These are phyloP conservation scores for Triplophysa yarkandensis DNA, from an alignment of 2,797 vertebrate genomes.

Conservation along the genomic window DNA sequence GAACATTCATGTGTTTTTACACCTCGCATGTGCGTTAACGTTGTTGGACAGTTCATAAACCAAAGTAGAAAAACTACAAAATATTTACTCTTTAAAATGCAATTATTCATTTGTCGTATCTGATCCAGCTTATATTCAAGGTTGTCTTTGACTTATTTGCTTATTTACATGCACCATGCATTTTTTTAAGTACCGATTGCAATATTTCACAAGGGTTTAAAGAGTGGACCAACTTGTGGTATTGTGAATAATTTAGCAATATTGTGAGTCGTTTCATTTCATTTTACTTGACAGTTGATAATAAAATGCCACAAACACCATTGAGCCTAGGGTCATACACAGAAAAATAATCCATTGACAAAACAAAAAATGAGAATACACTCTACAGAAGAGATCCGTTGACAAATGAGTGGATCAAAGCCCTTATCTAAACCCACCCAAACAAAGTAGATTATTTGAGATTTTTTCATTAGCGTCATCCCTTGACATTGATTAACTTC, in stretches of 20 bases:
- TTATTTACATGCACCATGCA: too few relatives aligned
- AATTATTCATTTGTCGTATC: too few relatives aligned
- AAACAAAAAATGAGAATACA: too few relatives aligned
- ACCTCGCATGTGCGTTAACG: too few relatives aligned
- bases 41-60: too few relatives aligned
- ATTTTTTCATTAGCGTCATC: slow-evolving; percentile 8
- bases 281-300: neutral
- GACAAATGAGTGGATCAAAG: slow-evolving; percentile 4
- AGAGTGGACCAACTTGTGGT: neutral
- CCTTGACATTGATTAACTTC: slow-evolving; percentile 11
- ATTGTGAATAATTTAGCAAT: neutral
- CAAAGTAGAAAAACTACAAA: too few relatives aligned
- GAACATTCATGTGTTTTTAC: too few relatives aligned
- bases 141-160: too few relatives aligned
- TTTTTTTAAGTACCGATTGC: too few relatives aligned
- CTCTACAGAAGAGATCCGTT: neutral
- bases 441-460: slow-evolving; percentile 3
- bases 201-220: neutral
- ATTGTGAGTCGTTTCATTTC: neutral
- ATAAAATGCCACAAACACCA: neutral
- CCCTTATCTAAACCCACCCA: neutral
- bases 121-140: too few relatives aligned
- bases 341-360: neutral
- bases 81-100: too few relatives aligned
- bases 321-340: neutral